Conservation (phyloP, 2,797 vertebrate genomes). For the Pseudochirops cupreus region DNA sequence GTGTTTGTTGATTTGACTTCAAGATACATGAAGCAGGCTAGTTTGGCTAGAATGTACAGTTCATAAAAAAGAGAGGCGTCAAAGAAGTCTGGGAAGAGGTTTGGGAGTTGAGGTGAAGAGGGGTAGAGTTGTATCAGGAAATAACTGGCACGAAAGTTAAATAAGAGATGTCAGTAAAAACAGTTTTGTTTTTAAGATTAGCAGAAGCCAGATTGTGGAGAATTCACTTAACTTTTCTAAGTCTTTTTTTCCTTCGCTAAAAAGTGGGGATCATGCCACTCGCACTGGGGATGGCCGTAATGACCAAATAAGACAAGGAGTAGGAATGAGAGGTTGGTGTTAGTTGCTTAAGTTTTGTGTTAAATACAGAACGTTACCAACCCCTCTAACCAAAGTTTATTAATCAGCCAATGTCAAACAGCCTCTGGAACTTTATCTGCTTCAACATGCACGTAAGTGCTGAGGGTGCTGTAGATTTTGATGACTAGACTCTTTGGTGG, state of each 20-base stretch:
- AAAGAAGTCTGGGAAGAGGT: not conserved
- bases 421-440: constrained; percentile 3
- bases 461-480: constrained; percentile 19
- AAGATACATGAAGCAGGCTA: not conserved
- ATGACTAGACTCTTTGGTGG: not conserved
- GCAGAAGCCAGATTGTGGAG: not conserved
- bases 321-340: not conserved
- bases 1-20: not conserved
- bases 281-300: not conserved
- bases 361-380: not conserved
- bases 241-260: not conserved
- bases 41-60: not conserved
- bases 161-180: not conserved
- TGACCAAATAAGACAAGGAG: not conserved
- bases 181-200: not conserved
- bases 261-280: not conserved
- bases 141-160: not conserved
- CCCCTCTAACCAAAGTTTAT: not conserved
- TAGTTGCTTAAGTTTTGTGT: not conserved
- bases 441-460: not conserved
- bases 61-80: not conserved
- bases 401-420: constrained; percentile 9
- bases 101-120: not conserved
- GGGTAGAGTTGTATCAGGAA: not conserved
- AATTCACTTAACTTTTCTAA: not conserved